A percentile compares a stretch with the other conserved stretches of the same genome.
Conservation (phyloP, 2,888 invertebrate genomes). For the Parnassius mnemosyne region DNA sequence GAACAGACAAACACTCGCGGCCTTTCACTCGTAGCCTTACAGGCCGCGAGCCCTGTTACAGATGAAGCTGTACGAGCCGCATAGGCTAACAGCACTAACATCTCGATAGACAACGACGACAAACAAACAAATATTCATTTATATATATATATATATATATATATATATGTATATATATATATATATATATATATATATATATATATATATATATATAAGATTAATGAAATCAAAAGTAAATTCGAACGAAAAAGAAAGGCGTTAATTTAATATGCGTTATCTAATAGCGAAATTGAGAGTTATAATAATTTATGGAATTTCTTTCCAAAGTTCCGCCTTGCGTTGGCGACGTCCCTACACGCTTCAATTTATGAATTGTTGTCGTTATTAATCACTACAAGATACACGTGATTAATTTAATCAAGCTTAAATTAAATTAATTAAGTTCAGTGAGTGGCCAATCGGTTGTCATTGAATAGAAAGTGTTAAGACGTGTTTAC, state of each 20-base stretch:
- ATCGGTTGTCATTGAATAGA: slow-evolving; percentile 44
- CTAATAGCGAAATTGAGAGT: slow-evolving; percentile 7
- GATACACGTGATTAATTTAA: slow-evolving; percentile 41
- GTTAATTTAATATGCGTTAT: background rate
- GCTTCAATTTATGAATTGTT: slow-evolving; percentile 17
- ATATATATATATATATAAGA: no score
- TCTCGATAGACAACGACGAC: no score
- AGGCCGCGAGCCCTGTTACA: no score
- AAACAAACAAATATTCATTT: no score
- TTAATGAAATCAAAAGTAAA: no score
- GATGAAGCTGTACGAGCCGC: no score
- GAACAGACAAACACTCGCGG: no score
- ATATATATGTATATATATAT: no score
- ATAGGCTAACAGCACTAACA: no score
- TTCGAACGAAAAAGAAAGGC: background rate
- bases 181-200: no score
- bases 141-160: no score
- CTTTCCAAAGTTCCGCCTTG: slow-evolving; percentile 10
- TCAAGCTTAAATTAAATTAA: slow-evolving; percentile 46
- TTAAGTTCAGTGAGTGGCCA: slow-evolving; percentile 39
- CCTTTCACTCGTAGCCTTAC: no score
- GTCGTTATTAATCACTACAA: slow-evolving; percentile 42
- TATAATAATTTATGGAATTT: slow-evolving; percentile 2
- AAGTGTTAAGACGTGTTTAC: slow-evolving; percentile 36
- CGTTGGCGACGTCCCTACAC: slow-evolving; percentile 8